These are phyloP conservation scores for Archips xylosteana DNA, from an alignment of 2,888 invertebrate species.

Conservation along the genomic window DNA sequence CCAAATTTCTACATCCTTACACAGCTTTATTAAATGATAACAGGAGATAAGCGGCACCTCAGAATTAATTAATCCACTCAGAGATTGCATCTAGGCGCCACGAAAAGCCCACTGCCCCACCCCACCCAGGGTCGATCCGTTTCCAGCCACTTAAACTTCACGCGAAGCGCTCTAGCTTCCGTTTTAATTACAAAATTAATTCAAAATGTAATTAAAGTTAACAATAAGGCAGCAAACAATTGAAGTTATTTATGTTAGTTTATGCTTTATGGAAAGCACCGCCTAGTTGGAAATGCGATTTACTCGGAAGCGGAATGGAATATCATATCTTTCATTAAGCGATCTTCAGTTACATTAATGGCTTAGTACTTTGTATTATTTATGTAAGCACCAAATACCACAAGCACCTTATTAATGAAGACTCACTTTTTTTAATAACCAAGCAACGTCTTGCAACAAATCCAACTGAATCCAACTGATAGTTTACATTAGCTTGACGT, in stretches of 20 bases:
- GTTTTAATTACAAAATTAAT: conserved; percentile 87
- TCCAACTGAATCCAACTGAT: neutral
- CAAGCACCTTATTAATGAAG: neutral
- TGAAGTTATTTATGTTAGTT: conserved; percentile 87
- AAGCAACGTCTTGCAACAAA: neutral
- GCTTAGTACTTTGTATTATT: neutral
- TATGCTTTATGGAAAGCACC: conserved; percentile 79
- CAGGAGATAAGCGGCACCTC: conserved; percentile 84
- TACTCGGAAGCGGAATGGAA: conserved; percentile 52
- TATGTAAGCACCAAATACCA: neutral
- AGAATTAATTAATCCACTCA: conserved; percentile 86
- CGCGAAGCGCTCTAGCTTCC: conserved; percentile 86
- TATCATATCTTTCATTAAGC: conserved; percentile 24
- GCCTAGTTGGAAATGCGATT: conserved; percentile 68
- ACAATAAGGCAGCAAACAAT: conserved; percentile 87
- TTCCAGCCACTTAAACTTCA: conserved; percentile 86
- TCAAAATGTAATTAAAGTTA: conserved; percentile 87
- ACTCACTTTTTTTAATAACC: conserved; percentile 1
- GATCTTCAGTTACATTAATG: conserved; percentile 2
- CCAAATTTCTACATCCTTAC: conserved; percentile 73
- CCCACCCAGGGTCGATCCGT: conserved; percentile 77
- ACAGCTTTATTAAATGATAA: conserved; percentile 84
- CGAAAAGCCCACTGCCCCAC: conserved; percentile 64
- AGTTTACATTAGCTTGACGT: conserved; percentile 7
- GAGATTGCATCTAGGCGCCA: conserved; percentile 81